phyloP scores from a whole-genome alignment of 2,797 vertebrate genomes.

The Hippocampus kuda region DNA sequence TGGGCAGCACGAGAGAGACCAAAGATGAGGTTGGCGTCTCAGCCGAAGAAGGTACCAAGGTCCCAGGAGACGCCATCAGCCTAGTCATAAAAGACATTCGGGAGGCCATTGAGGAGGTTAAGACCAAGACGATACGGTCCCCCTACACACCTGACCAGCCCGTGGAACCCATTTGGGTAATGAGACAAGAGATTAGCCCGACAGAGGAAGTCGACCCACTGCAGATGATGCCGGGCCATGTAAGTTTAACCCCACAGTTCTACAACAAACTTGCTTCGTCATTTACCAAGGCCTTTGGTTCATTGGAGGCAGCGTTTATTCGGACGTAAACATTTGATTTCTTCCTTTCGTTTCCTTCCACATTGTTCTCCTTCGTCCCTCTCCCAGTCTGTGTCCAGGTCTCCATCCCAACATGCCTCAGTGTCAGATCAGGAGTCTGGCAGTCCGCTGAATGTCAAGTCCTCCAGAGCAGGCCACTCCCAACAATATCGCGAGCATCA shows the following conservation, averaged over 20 bases:
- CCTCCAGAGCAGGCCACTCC: constrained; percentile 63
- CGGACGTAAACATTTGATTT: not conserved
- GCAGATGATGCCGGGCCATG: constrained; percentile 64
- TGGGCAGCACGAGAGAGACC: constrained; percentile 35
- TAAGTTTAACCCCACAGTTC: constrained; percentile 18
- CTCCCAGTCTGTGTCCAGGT: constrained; percentile 32
- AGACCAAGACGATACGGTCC: constrained; percentile 88
- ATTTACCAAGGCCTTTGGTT: not conserved
- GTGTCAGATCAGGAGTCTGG: constrained; percentile 30
- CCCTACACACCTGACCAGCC: constrained; percentile 90
- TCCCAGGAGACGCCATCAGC: constrained; percentile 83
- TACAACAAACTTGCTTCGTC: not conserved
- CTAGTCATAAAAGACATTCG: constrained; percentile 93
- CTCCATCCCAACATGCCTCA: constrained; percentile 14
- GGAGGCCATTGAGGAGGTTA: constrained; percentile 95
- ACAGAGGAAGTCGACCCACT: constrained; percentile 74
- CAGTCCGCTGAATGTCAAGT: constrained; percentile 76
- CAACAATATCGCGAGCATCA: constrained; percentile 56
- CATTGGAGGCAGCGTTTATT: not conserved
- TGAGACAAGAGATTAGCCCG: constrained; percentile 88
- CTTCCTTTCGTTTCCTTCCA: not conserved
- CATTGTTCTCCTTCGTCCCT: constrained; percentile 38
- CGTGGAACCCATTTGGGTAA: constrained; percentile 93
- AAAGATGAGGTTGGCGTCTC: constrained; percentile 48
- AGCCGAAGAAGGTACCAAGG: constrained; percentile 64